These are phyloP conservation scores for Plagiodera versicolora DNA, from an alignment of 2,888 invertebrate species.

Conservation along the genomic window DNA sequence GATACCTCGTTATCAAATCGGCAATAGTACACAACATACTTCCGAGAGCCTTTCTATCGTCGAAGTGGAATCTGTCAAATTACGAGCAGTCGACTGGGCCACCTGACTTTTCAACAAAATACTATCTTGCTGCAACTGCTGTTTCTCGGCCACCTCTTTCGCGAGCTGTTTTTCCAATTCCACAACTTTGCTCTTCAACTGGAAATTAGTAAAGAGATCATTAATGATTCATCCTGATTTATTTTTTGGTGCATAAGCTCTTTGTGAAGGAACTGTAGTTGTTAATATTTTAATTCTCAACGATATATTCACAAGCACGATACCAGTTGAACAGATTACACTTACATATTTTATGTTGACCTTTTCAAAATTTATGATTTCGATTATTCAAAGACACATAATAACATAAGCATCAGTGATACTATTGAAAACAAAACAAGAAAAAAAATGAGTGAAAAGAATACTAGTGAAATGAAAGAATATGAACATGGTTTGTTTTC, in stretches of 20 bases:
- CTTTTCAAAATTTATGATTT: too few species aligned
- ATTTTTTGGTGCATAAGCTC: too few species aligned
- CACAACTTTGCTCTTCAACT: conserved; percentile 40
- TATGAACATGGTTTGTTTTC: conserved; percentile 1
- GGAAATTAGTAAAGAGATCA: conserved; percentile 30
- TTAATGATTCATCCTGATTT: neutral
- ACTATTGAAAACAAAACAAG: neutral
- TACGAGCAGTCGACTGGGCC: conserved; percentile 17
- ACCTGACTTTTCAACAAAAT: conserved; percentile 21
- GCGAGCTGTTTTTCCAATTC: conserved; percentile 41
- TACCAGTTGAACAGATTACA: too few species aligned
- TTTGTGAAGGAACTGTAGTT: too few species aligned
- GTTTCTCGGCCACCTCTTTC: conserved; percentile 40
- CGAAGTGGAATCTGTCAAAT: conserved; percentile 29
- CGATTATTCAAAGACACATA: too few species aligned
- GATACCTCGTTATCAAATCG: conserved; percentile 15
- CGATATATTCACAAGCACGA: too few species aligned
- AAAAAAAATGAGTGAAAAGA: neutral
- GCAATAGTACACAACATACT: conserved; percentile 32
- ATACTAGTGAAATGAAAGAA: neutral
- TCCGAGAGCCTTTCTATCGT: conserved; percentile 41
- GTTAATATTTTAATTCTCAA: too few species aligned
- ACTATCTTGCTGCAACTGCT: conserved; percentile 34
- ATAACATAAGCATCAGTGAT: neutral
- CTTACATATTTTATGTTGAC: too few species aligned